phyloP scores from a whole-genome alignment of 2,113 vertebrate genomes.

The Hemiprocne comata region DNA sequence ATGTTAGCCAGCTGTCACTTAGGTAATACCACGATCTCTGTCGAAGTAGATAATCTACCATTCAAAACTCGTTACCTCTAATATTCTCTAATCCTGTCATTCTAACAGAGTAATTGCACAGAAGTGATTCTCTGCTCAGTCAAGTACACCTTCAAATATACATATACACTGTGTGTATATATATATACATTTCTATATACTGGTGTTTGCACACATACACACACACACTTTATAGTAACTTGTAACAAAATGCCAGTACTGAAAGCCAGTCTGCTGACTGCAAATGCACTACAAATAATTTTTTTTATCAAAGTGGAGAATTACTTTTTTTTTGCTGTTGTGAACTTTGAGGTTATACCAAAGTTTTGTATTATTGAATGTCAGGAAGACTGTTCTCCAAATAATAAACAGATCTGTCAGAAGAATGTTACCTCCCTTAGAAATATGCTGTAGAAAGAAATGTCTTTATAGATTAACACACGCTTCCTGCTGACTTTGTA shows the following conservation, averaged over 20 bases:
- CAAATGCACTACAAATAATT: neutral
- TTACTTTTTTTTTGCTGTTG: neutral
- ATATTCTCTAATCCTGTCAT: neutral
- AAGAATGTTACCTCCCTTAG: neutral
- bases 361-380: neutral
- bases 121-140: neutral
- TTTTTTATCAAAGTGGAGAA: neutral
- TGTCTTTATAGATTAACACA: neutral
- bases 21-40: neutral
- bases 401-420: neutral
- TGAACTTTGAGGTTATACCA: neutral
- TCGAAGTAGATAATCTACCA: neutral
- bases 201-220: accelerated
- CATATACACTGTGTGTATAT: accelerated
- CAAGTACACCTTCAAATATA: neutral
- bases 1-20: neutral
- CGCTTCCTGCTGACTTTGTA: slow-evolving; percentile 46
- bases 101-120: neutral
- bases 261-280: neutral
- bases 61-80: neutral
- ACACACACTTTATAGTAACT: neutral
- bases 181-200: no score
- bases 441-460: neutral
- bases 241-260: neutral
- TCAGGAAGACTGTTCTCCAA: neutral